phyloP scores from a whole-genome alignment of 2,797 vertebrate genomes.

The Oreochromis mossambicus region DNA sequence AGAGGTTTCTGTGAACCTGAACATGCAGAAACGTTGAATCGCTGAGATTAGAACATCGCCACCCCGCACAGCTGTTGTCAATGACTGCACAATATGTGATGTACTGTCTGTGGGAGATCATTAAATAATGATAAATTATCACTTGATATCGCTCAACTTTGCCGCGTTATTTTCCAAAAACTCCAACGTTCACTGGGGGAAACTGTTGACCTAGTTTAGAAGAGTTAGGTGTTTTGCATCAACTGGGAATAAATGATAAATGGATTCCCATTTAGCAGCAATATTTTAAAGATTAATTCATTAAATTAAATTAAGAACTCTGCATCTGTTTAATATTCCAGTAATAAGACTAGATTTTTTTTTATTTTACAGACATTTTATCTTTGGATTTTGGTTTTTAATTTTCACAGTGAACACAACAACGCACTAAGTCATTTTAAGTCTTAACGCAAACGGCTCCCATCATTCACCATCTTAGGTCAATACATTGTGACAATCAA shows the following conservation, averaged over 20 bases:
- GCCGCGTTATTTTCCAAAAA: constrained; percentile 49
- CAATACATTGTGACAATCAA: constrained; percentile 45
- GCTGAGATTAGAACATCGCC: constrained; percentile 21
- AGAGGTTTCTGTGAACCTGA: background rate
- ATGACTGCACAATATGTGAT: constrained; percentile 54
- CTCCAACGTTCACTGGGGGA: constrained; percentile 55
- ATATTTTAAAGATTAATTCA: constrained; percentile 57
- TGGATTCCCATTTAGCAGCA: constrained; percentile 55
- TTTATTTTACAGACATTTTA: background rate
- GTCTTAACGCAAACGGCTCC: background rate
- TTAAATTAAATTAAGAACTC: constrained; percentile 39
- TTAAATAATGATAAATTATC: constrained; percentile 77
- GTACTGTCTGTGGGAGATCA: constrained; percentile 54
- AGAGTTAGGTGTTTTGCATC: constrained; percentile 59
- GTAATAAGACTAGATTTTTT: background rate
- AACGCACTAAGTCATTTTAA: background rate
- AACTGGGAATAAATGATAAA: constrained; percentile 75
- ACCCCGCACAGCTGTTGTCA: constrained; percentile 59
- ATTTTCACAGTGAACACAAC: background rate
- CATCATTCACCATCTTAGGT: background rate
- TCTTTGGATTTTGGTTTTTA: background rate
- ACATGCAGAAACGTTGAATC: background rate
- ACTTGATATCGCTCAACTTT: constrained; percentile 62
- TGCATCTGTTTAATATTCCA: constrained; percentile 21
- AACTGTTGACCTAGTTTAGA: constrained; percentile 67